Percentiles rank a stretch among this genome's conserved stretches.
These are phyloP conservation scores for Pseudolaguvia tuberculata DNA, from an alignment of 2,113 vertebrate species.

Conservation along the genomic window DNA sequence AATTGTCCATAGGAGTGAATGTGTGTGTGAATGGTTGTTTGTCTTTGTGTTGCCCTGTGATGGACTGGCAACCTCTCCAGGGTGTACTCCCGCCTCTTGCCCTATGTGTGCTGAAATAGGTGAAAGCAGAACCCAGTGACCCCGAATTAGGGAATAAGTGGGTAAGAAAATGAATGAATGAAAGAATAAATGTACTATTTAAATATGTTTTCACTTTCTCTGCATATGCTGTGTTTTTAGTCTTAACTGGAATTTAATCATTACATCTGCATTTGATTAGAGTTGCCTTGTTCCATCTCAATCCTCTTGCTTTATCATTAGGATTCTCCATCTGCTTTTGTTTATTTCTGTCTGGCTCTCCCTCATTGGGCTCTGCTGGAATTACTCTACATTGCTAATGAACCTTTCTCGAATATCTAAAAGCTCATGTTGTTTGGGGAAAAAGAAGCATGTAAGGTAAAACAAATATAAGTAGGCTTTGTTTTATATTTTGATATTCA, in stretches of 20 bases:
- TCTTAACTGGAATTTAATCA: constrained; percentile 7
- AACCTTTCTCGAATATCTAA: background rate
- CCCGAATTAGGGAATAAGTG: no score
- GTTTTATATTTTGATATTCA: background rate
- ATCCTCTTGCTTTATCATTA: constrained; percentile 31
- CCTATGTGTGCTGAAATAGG: no score
- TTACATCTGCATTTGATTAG: constrained; percentile 41
- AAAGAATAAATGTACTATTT: no score
- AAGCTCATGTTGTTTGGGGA: background rate
- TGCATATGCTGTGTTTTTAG: constrained; percentile 19
- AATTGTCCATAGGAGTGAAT: no score
- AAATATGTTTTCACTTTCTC: background rate
- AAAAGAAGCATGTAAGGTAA: background rate
- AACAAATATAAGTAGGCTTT: background rate
- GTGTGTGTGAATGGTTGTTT: no score
- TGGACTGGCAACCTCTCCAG: no score
- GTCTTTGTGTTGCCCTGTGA: no score
- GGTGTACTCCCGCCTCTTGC: no score
- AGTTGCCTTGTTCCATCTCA: constrained; percentile 15
- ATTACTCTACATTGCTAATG: constrained; percentile 6
- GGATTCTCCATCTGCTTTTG: constrained; percentile 45
- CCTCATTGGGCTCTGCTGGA: constrained; percentile 20
- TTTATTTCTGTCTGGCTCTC: constrained; percentile 51
- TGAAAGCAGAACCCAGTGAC: no score
- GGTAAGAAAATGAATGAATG: no score